These are phyloP conservation scores for Drosophila diplacantha DNA, from an alignment of 2,888 invertebrate species.

Conservation along the genomic window DNA sequence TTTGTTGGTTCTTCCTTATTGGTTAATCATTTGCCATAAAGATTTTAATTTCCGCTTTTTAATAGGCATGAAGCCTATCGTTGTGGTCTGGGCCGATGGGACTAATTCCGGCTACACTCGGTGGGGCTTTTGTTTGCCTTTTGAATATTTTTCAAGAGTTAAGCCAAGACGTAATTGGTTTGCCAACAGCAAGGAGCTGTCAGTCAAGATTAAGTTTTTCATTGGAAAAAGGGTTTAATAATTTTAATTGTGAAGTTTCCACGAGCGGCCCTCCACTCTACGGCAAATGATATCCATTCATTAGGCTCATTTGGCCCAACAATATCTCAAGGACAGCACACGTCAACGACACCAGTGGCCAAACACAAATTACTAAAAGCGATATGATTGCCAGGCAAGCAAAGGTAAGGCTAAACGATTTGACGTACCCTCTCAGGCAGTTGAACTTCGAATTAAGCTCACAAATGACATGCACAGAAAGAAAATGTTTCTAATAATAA, in stretches of 20 bases:
- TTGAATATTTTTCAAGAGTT: constrained; percentile 46
- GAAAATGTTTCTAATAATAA: not conserved
- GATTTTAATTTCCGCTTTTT: constrained; percentile 70
- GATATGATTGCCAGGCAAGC: constrained; percentile 34
- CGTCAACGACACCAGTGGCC: constrained; percentile 21
- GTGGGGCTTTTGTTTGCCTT: constrained; percentile 45
- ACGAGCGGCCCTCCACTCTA: constrained; percentile 3
- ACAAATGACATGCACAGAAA: constrained; percentile 18
- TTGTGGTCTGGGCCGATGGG: constrained; percentile 30
- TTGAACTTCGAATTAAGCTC: constrained; percentile 43
- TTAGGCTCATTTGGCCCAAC: constrained; percentile 10
- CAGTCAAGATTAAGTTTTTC: constrained; percentile 35
- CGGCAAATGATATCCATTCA: constrained; percentile 14
- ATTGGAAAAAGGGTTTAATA: constrained; percentile 12
- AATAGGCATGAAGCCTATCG: constrained; percentile 34
- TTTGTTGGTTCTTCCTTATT: constrained; percentile 56
- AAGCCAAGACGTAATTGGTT: constrained; percentile 38
- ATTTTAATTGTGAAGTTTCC: constrained; percentile 19
- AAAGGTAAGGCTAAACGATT: constrained; percentile 29
- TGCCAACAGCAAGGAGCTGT: constrained; percentile 25
- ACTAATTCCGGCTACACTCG: constrained; percentile 27
- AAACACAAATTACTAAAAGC: constrained; percentile 34
- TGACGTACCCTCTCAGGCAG: constrained; percentile 44
- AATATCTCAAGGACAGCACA: constrained; percentile 13
- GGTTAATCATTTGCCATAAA: constrained; percentile 74